These are phyloP conservation scores for Neuroterus valhalla DNA, from an alignment of 1,140 invertebrate species.

Conservation along the genomic window DNA sequence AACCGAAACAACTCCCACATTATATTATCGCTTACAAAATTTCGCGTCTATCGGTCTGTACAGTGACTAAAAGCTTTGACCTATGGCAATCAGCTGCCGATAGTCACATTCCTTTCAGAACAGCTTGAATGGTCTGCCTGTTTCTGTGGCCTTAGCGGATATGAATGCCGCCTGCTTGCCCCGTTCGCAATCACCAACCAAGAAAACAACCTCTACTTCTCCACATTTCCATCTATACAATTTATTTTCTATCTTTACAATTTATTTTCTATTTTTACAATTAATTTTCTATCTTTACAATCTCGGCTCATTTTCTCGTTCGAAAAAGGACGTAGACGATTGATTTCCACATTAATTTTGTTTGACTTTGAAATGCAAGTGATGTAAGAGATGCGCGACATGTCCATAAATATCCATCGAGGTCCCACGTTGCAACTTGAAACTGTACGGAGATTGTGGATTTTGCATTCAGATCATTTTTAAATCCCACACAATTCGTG, in stretches of 20 bases:
- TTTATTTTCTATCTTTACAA: neutral
- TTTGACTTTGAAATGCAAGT: no score
- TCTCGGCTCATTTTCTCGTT: no score
- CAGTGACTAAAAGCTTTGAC: slow-evolving; percentile 70
- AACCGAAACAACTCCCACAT: slow-evolving; percentile 57
- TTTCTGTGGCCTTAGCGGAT: slow-evolving; percentile 56
- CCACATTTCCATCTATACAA: neutral
- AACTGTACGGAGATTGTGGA: no score
- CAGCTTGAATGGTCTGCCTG: slow-evolving; percentile 67
- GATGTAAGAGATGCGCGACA: no score
- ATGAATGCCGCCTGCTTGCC: neutral
- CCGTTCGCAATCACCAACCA: neutral
- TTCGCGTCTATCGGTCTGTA: slow-evolving; percentile 58
- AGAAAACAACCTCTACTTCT: neutral
- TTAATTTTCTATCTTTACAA: neutral
- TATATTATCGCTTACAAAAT: slow-evolving; percentile 60
- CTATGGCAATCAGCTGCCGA: slow-evolving; percentile 70
- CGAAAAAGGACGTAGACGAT: no score
- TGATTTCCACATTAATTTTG: no score
- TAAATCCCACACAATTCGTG: no score
- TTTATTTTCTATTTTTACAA: neutral
- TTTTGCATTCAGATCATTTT: no score
- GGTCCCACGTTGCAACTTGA: no score
- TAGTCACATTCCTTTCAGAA: slow-evolving; percentile 67
- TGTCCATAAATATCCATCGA: no score